Evolutionary conservation across 1,140 invertebrate species (phyloP).

Genomic region (Zaprionus inermis): DNA sequence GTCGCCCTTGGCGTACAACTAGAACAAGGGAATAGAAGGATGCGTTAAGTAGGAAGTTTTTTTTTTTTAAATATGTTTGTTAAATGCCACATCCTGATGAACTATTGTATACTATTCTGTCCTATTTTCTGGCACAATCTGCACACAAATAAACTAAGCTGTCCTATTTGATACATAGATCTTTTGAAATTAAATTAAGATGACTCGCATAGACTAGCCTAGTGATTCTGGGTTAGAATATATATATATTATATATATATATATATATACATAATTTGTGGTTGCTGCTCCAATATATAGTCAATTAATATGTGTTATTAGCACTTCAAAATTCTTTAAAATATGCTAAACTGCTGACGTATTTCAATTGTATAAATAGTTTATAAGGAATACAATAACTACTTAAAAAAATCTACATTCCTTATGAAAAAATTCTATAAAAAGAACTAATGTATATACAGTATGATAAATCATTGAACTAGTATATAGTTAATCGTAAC

Average conservation of each 20-base stretch:
- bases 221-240: too few species aligned
- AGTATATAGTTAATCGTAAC: too few species aligned
- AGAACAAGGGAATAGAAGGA: background rate
- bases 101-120: background rate
- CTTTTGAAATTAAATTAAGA: background rate
- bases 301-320: background rate
- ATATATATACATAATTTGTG: too few species aligned
- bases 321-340: background rate
- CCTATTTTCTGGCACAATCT: background rate
- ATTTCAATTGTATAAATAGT: background rate
- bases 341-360: background rate
- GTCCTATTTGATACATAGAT: too few species aligned
- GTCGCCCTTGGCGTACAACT: conserved; percentile 83
- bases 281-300: background rate
- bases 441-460: background rate
- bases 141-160: background rate
- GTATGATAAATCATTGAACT: background rate
- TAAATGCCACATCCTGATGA: background rate
- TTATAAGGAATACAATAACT: background rate
- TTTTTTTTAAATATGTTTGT: background rate
- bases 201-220: too few species aligned
- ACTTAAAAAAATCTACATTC: too few species aligned
- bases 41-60: background rate
- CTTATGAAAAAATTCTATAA: too few species aligned
- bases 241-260: too few species aligned